phyloP scores from a whole-genome alignment of 2,113 vertebrate genomes.

The Clarias gariepinus region DNA sequence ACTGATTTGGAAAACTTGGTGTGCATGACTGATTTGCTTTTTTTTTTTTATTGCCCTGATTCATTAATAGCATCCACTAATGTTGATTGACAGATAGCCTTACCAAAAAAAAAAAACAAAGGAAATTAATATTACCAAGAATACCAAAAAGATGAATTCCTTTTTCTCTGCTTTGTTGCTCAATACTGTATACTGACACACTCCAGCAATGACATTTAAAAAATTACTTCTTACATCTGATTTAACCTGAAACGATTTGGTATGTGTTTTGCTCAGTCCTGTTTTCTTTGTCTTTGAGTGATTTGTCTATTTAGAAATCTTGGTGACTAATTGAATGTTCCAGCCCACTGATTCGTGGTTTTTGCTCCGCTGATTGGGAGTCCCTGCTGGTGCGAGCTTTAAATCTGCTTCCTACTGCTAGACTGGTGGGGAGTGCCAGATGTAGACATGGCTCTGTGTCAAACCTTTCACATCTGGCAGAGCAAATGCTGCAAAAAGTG shows the following conservation, averaged over 20 bases:
- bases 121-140: neutral
- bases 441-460: conserved; percentile 6
- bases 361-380: conserved; percentile 18
- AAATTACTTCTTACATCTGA: neutral
- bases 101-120: neutral
- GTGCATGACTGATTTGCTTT: neutral
- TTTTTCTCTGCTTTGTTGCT: neutral
- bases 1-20: neutral
- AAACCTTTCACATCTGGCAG: conserved; percentile 14
- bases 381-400: conserved; percentile 10
- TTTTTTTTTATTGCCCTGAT: neutral
- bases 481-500: neutral
- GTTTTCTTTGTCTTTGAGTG: neutral
- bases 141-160: neutral
- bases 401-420: conserved; percentile 15
- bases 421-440: neutral
- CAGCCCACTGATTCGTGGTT: conserved; percentile 12
- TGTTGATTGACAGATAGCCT: neutral
- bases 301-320: conserved; percentile 9
- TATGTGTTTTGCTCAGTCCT: neutral
- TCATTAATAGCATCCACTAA: neutral
- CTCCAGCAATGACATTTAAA: neutral
- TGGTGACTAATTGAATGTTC: conserved; percentile 24
- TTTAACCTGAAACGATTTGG: neutral
- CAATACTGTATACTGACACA: neutral